Conservation (phyloP, 2,113 vertebrate genomes). For the Pycnonotus jocosus region DNA sequence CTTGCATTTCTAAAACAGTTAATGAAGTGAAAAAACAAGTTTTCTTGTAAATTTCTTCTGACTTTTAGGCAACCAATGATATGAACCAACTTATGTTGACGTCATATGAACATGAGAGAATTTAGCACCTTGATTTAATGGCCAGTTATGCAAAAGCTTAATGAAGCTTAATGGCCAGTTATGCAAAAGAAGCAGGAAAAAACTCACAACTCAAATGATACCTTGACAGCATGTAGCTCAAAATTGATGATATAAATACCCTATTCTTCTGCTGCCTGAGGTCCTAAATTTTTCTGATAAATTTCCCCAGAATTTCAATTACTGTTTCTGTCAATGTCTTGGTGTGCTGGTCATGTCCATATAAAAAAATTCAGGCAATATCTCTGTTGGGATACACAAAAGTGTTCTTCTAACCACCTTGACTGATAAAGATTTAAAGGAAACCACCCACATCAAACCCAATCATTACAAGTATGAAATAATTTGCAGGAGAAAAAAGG, state of each 20-base stretch:
- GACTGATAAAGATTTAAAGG: neutral
- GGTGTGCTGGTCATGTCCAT: neutral
- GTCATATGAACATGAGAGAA: neutral
- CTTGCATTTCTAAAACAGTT: neutral
- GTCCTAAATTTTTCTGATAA: neutral
- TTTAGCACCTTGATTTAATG: neutral
- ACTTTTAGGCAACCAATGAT: neutral
- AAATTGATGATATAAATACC: neutral
- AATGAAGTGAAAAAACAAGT: neutral
- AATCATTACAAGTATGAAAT: neutral
- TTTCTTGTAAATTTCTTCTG: neutral
- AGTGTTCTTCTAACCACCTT: neutral
- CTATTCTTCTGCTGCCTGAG: neutral
- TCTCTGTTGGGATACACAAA: neutral
- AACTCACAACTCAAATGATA: neutral
- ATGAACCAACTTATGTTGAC: neutral
- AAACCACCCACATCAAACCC: neutral
- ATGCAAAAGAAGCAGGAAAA: neutral
- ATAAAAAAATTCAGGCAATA: fast-evolving
- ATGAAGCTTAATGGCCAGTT: neutral
- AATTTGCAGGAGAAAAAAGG: neutral
- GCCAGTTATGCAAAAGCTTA: too few species aligned
- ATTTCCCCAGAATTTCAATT: neutral
- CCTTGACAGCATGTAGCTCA: neutral
- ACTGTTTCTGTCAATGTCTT: neutral